A percentile compares a stretch with the other conserved stretches of the same genome.
phyloP scores from a whole-genome alignment of 2,113 vertebrate genomes.

The Zosterops japonicus region DNA sequence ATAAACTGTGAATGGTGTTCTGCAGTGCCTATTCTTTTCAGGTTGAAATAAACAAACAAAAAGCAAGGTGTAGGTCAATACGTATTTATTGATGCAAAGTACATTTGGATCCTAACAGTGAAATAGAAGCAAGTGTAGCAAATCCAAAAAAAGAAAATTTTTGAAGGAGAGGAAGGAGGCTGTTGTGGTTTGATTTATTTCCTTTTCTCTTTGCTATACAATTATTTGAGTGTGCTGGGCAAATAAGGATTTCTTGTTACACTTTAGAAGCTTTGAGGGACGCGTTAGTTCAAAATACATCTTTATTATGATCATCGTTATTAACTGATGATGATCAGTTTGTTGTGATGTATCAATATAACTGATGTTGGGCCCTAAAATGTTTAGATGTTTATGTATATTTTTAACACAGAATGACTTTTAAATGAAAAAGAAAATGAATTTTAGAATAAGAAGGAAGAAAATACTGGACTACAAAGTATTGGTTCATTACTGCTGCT shows the following conservation, averaged over 20 bases:
- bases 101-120: not conserved
- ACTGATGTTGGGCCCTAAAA: not conserved
- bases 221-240: not conserved
- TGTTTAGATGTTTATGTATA: not conserved
- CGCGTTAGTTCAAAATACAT: not conserved
- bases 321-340: not conserved
- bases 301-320: not conserved
- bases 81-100: not conserved
- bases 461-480: not conserved
- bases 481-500: not conserved
- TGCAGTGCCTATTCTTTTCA: not conserved
- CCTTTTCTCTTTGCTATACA: not conserved
- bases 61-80: not conserved
- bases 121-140: not conserved
- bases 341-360: not conserved
- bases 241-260: not conserved
- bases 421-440: not conserved
- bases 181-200: not conserved
- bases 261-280: not conserved
- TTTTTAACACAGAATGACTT: not conserved
- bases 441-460: not conserved
- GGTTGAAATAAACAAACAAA: not conserved
- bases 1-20: not conserved
- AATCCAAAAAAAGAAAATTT: not conserved
- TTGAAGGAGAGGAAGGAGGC: not conserved